Base-by-base conservation (phyloP, 1,140 invertebrate species). In the Saccostrea echinata region DNA sequence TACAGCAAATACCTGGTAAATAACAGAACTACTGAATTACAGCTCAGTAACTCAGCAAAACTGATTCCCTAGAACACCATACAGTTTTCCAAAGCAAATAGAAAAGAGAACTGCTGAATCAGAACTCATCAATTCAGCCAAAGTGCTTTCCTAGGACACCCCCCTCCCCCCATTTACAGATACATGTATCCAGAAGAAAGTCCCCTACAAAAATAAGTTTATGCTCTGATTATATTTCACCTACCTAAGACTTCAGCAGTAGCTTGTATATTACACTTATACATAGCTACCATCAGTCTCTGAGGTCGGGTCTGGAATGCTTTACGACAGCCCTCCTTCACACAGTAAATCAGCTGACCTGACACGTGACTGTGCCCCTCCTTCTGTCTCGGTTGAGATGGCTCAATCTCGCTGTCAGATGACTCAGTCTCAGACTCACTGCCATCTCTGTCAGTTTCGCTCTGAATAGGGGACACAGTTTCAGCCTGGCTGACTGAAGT, bases 271-370 rank as follows among this genome's bases (percentile, higher is more conserved):
- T 96, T 97, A 95, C 98, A 99, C 55, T 97, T 97, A 94, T 99
- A 99, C 98, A 99, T 99, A 0, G 99, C 98, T 16, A 97, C 97
- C 95, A 99, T 98, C 4, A 99, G 94, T 87, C 99, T 96, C 93
- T 98, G 98, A 8, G 97, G 97, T 93, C 98, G 97, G 53, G 96
- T 96, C 94, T 98, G 97, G 92, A 99, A 98, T 0, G 98, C 97
- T 94, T 97, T 97, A 71, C 97, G 96, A 93, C 98, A 99, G 3
- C 96, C 97, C 90, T 99, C 98, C 94, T 98, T 98, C 30, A 97
- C 96, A 24, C 97, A 96, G 27, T 98, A 98, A 96, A 99, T 98
- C 71, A 99, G 96, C 95, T 99, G 98, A 86, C 98, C 98, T 76
- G 96, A 96, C 64, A 96, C 93, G n/a, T 96, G 96, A 27, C 92